Conservation (phyloP, 2,113 vertebrate genomes). For the Callaeas wilsoni region DNA sequence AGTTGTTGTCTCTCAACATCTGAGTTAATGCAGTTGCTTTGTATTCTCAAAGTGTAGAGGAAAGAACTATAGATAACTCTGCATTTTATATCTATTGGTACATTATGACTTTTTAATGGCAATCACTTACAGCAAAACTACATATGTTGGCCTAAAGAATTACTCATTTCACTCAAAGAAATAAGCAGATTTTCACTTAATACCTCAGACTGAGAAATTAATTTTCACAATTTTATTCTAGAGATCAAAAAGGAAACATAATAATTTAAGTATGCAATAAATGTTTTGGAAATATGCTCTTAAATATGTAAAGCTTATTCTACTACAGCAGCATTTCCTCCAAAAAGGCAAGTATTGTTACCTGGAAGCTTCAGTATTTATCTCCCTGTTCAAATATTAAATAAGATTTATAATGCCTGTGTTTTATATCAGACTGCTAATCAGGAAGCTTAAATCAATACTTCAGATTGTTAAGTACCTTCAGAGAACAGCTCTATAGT, state of each 20-base stretch:
- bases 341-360: neutral
- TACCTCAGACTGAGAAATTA: neutral
- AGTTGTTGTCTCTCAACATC: neutral
- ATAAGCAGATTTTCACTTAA: neutral
- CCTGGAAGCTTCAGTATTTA: neutral
- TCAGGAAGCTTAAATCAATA: conserved; percentile 34
- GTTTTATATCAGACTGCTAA: conserved; percentile 17
- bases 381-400: neutral
- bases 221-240: neutral
- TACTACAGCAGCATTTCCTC: neutral
- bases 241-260: neutral
- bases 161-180: neutral
- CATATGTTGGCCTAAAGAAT: neutral
- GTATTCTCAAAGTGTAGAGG: neutral
- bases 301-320: neutral
- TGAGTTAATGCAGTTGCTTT: neutral
- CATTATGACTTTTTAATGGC: neutral
- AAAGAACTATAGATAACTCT: neutral
- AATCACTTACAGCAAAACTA: neutral
- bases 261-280: neutral
- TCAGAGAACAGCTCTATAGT: neutral
- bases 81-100: neutral
- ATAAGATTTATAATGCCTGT: conserved; percentile 22
- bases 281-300: neutral
- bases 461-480: neutral